phyloP scores from a whole-genome alignment of 2,888 invertebrate species.

The Ennomos fuscantarius region DNA sequence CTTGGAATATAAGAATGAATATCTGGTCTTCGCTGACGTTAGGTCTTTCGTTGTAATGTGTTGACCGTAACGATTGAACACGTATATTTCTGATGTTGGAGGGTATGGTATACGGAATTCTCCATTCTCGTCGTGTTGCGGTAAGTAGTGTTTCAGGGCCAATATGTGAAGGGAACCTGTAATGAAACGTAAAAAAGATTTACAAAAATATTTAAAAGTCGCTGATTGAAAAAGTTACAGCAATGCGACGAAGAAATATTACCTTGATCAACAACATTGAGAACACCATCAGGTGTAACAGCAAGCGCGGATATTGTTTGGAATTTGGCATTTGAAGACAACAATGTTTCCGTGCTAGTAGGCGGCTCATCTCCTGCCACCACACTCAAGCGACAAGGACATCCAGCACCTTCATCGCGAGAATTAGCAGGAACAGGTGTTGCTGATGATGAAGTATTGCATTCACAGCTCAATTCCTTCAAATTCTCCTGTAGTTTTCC shows the following conservation, averaged over 20 bases:
- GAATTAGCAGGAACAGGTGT: constrained; percentile 72
- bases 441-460: constrained; percentile 84
- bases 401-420: constrained; percentile 76
- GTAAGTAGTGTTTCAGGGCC: constrained; percentile 94
- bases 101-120: constrained; percentile 97
- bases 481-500: constrained; percentile 91
- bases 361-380: constrained; percentile 87
- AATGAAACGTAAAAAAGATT: constrained; percentile 33
- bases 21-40: constrained; percentile 97
- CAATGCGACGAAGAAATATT: constrained; percentile 39
- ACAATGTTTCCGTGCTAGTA: constrained; percentile 92
- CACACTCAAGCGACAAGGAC: constrained; percentile 80
- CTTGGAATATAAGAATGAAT: constrained; percentile 98
- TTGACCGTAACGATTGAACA: constrained; percentile 97
- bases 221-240: neutral
- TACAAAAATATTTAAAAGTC: neutral
- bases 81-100: constrained; percentile 96
- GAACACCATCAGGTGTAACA: constrained; percentile 97
- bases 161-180: constrained; percentile 92
- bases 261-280: constrained; percentile 98
- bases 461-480: constrained; percentile 85
- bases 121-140: constrained; percentile 94
- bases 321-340: constrained; percentile 96
- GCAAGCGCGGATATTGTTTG: constrained; percentile 95
- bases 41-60: constrained; percentile 97